Conservation (phyloP, 2,113 vertebrate genomes). For the Leucopternis melanops region DNA sequence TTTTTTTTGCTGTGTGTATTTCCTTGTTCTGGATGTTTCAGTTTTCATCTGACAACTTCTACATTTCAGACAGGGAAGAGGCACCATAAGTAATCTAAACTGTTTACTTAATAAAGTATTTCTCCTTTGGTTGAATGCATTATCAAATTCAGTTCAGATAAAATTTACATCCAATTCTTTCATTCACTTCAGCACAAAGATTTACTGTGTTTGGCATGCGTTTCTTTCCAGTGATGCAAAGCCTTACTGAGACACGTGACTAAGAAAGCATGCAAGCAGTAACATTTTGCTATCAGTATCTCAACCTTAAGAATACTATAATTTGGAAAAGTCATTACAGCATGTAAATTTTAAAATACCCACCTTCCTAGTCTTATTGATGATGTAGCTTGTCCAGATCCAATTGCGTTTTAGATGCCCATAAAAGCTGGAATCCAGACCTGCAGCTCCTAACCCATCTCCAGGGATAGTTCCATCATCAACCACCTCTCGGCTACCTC, state of each 20-base stretch:
- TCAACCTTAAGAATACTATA: neutral
- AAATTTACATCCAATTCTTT: neutral
- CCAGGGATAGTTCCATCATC: constrained; percentile 86
- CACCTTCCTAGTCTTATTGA: constrained; percentile 76
- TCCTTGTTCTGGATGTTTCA: neutral
- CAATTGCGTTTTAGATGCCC: constrained; percentile 94
- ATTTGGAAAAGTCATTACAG: neutral
- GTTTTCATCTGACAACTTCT: neutral
- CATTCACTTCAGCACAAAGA: neutral
- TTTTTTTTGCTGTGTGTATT: neutral
- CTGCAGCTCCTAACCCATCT: constrained; percentile 87
- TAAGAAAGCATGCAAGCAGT: neutral
- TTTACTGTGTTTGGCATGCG: neutral
- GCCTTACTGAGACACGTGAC: neutral
- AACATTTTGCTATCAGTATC: neutral
- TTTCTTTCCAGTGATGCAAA: neutral
- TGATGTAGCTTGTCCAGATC: constrained; percentile 93
- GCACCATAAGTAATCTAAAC: neutral
- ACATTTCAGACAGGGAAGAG: neutral
- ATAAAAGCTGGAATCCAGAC: constrained; percentile 91
- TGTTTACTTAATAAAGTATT: neutral
- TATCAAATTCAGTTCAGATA: neutral
- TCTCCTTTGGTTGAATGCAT: neutral
- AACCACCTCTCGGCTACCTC: constrained; percentile 79
- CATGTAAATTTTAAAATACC: neutral